Evolutionary conservation across 2,888 invertebrate genomes (phyloP), one percentile per base, ranked within the genome.

Genomic region (Andrena trimmerana): DNA sequence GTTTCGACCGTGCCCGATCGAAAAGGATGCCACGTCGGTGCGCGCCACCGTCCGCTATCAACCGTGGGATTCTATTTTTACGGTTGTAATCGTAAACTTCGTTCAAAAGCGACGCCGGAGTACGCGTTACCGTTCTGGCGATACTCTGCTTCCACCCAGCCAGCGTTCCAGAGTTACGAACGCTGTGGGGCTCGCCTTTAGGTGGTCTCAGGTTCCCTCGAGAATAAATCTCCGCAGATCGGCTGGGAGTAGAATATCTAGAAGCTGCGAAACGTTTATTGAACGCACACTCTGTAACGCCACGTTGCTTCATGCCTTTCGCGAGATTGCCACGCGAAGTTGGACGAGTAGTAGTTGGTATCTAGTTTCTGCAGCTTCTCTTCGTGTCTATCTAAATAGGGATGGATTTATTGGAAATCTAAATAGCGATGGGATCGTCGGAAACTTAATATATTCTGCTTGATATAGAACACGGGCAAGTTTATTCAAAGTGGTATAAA

Each of bases 41-140:
- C 29, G 2, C 5, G 31, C 20, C 29, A 4, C 8, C 6, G 16
- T 24, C 13, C n/a, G 29, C 71, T 27, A 68, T 68, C 60, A 16
- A 29, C 6, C 20, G 24, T 29, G 10, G 54, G n/a, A 24, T 29
- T 62, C 67, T 78, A 75, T 75, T 68, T 67, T 76, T 76, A 68
- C 48, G 10, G 36, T 1, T 2, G 31, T 52, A 62, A 60, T 67
- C 74, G 78, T 74, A 42, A 62, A 60, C 66, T 52, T 74, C 29
- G 50, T 66, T 59, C 36, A 20, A 66, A 52, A 50, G 59, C 69
- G 36, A 27, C 42, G 27, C 27, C 16, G 24, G 10, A 62, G 52
- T 2, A 27, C 65, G 65, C 2, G 48, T 33, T 72, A 65, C 73
- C 42, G 42, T 16, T 42, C 42, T 24, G 8, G 24, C 27, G 36